Evolutionary conservation across 1,140 invertebrate genomes (phyloP).

Genomic region (Limonius californicus): DNA sequence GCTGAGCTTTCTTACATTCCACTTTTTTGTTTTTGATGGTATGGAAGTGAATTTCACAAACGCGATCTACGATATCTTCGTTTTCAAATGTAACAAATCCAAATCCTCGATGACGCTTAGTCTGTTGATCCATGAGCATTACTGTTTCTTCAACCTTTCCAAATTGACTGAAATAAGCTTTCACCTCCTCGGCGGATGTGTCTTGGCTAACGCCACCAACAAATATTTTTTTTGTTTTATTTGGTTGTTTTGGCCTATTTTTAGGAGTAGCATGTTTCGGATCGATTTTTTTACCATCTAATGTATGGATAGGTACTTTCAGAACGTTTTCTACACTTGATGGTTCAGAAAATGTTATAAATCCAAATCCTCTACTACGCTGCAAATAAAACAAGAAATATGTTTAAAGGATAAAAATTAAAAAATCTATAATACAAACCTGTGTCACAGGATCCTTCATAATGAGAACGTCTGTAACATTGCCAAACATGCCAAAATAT

Average conservation of each 20-base stretch:
- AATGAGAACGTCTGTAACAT: slow-evolving; percentile 87
- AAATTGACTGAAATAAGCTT: slow-evolving; percentile 87
- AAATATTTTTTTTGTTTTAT: slow-evolving; percentile 89
- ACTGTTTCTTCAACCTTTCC: slow-evolving; percentile 89
- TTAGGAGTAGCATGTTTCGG: slow-evolving; percentile 90
- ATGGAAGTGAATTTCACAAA: slow-evolving; percentile 88
- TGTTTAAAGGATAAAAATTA: not conserved
- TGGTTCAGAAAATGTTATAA: slow-evolving; percentile 88
- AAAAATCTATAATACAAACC: slow-evolving; percentile 55
- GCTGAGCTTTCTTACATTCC: slow-evolving; percentile 90
- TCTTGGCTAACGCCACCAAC: slow-evolving; percentile 89
- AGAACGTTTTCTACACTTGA: slow-evolving; percentile 86
- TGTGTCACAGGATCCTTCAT: slow-evolving; percentile 93
- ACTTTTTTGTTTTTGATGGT: slow-evolving; percentile 93
- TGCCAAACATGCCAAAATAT: slow-evolving; percentile 88
- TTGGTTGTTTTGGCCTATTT: slow-evolving; percentile 78
- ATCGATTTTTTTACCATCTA: slow-evolving; percentile 93
- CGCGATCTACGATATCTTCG: slow-evolving; percentile 85
- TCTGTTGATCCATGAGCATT: slow-evolving; percentile 93
- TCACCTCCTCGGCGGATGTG: slow-evolving; percentile 86
- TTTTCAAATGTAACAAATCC: slow-evolving; percentile 91
- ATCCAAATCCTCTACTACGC: slow-evolving; percentile 90
- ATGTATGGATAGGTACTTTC: slow-evolving; percentile 83
- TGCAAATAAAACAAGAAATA: slow-evolving; percentile 51
- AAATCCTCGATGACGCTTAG: slow-evolving; percentile 85